Evolutionary conservation across 2,888 invertebrate genomes (phyloP).

Genomic region (Drosophila algonquin): DNA sequence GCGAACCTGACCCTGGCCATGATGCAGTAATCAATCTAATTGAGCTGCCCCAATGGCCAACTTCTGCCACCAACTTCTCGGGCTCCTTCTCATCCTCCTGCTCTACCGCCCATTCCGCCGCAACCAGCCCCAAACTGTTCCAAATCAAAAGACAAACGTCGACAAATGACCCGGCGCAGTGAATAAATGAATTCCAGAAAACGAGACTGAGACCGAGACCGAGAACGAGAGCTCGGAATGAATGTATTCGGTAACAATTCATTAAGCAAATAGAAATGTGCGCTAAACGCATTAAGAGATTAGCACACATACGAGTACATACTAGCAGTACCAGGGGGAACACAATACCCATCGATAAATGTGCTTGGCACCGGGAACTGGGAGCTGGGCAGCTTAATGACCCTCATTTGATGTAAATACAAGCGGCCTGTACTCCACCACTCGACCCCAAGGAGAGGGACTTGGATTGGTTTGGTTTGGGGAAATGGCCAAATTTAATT

Average conservation of each 20-base stretch:
- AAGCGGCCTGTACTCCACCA: slow-evolving; percentile 13
- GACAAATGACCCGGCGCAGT: slow-evolving; percentile 73
- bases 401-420: slow-evolving; percentile 68
- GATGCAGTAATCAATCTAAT: slow-evolving; percentile 57
- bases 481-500: slow-evolving; percentile 58
- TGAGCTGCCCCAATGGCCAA: slow-evolving; percentile 56
- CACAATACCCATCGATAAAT: slow-evolving; percentile 62
- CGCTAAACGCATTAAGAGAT: slow-evolving; percentile 83
- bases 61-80: slow-evolving; percentile 38
- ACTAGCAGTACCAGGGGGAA: slow-evolving; percentile 1
- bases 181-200: slow-evolving; percentile 64
- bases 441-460: slow-evolving; percentile 10
- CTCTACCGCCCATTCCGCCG: background rate
- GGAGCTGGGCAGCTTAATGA: slow-evolving; percentile 69
- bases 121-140: slow-evolving; percentile 18
- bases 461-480: slow-evolving; percentile 11
- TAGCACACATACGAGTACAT: slow-evolving; percentile 78
- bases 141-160: slow-evolving; percentile 74
- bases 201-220: slow-evolving; percentile 25
- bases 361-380: slow-evolving; percentile 9
- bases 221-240: slow-evolving; percentile 48
- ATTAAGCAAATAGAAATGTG: slow-evolving; percentile 79
- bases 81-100: slow-evolving; percentile 18
- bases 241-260: slow-evolving; percentile 78
- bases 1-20: slow-evolving; percentile 57